phyloP scores from a whole-genome alignment of 2,888 invertebrate species.

The Aporophyla nigra region DNA sequence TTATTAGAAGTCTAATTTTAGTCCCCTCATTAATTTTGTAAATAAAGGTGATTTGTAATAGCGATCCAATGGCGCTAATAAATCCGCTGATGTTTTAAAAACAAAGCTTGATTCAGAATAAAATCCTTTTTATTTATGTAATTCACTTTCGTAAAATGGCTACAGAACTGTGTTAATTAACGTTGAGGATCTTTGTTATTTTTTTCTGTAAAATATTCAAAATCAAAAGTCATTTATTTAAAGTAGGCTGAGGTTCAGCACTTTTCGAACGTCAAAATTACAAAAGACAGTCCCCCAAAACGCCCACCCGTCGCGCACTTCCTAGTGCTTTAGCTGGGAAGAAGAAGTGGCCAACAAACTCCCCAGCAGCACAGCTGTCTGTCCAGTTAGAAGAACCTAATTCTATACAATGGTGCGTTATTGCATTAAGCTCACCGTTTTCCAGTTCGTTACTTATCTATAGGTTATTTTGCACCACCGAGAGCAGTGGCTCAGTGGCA shows the following conservation, averaged over 20 bases:
- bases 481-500: too few relatives aligned
- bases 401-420: too few relatives aligned
- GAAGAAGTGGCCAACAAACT: too few relatives aligned
- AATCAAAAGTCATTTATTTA: too few relatives aligned
- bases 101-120: conserved; percentile 24
- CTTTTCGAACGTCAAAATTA: too few relatives aligned
- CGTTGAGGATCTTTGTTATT: conserved; percentile 6
- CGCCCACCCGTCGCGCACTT: too few relatives aligned
- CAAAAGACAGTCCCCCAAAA: too few relatives aligned
- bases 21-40: conserved; percentile 8
- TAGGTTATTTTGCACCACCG: background rate
- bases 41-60: background rate
- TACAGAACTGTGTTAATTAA: conserved; percentile 22
- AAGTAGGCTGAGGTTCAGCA: too few relatives aligned
- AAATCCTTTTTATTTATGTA: conserved; percentile 10
- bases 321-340: too few relatives aligned
- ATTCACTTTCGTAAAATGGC: conserved; percentile 14
- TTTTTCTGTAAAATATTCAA: conserved; percentile 17
- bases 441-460: background rate
- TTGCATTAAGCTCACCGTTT: conserved; percentile 5
- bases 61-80: conserved; percentile 14
- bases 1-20: background rate
- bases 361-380: too few relatives aligned
- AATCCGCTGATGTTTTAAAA: conserved; percentile 7
- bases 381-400: too few relatives aligned